A percentile compares a stretch with the other conserved stretches of the same genome.
Conservation (phyloP, 2,797 vertebrate species). For the Tokudaia tokunoshimensis region DNA sequence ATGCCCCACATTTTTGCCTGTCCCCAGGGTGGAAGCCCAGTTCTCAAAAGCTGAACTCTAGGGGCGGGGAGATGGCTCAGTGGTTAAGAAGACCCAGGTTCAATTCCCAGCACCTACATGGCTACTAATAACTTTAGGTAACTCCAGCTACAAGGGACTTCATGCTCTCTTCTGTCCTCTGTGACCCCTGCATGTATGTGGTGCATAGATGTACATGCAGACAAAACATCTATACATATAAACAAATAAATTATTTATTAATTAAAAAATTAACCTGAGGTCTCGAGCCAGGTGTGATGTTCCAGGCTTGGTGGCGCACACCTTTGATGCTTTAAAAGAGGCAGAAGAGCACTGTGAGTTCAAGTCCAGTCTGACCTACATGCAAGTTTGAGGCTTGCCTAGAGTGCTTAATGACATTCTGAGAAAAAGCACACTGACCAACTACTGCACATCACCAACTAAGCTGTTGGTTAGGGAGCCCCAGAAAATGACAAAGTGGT, state of each 20-base stretch:
- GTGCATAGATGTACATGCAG: neutral
- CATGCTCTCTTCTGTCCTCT: neutral
- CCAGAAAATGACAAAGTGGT: neutral
- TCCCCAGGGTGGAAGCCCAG: fast-evolving
- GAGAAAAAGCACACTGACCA: neutral
- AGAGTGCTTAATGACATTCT: neutral
- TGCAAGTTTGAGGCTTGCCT: neutral
- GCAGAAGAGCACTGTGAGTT: neutral
- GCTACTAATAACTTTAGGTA: neutral
- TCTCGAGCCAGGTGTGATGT: neutral
- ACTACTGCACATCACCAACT: fast-evolving
- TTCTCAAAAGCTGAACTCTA: neutral
- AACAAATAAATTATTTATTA: neutral
- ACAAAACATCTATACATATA: neutral
- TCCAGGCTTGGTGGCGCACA: neutral
- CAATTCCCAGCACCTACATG: neutral
- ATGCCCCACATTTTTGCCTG: fast-evolving
- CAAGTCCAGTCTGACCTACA: neutral
- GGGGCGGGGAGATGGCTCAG: neutral
- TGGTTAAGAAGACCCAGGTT: neutral
- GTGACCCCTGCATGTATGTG: neutral
- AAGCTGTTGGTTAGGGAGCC: fast-evolving
- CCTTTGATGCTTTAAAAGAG: neutral
- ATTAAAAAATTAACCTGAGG: neutral
- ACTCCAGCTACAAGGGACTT: neutral